Evolutionary conservation across 2,113 vertebrate species (phyloP), one percentile per base, ranked within the genome.

Genomic region (Nothocercus nigrocapillus): DNA sequence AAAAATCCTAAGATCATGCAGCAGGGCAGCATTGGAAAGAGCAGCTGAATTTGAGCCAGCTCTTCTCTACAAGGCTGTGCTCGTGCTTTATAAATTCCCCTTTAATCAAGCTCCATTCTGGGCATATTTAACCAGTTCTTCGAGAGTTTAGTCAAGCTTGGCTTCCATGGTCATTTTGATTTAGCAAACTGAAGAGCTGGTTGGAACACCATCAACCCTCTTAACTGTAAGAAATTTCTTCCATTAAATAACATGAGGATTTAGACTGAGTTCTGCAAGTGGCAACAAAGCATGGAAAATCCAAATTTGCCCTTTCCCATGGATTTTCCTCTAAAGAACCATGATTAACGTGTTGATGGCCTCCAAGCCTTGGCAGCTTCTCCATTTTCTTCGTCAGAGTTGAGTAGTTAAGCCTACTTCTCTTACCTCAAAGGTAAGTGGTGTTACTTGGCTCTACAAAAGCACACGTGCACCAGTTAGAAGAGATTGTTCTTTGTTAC

Each of bases 31-130:
- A 2, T 7, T 76, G 7, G 0, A 24, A 40, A 42, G 20, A 54
- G 44, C 6, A 15, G 1, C 3, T 13, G 20, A n/a, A 44, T 40
- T 72, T 19, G 49, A 3, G 38, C 2, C 0, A 2, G 1, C 8
- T 66, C 17, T 69, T 2, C 13, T 62, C 53, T 45, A 25, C 44
- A 21, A 49, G 7, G 6, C 5, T 76, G 2, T 34, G 59, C 58
- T 28, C 22, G n/a, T 2, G 66, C 8, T 49, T 51, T 42, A 38
- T 79, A 78, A 38, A 38, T 51, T 73, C 8, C 6, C 3, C 19
- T 15, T 77, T 62, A 67, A 49, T 82, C 40, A 40, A 3, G 6
- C 2, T 53, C 28, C 9, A 15, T 62, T 49, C 59, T 38, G 61
- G n/a, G 22, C 49, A 15, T 28, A 75, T 82, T 18, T 53, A 47